phyloP scores from a whole-genome alignment of 1,140 invertebrate genomes.

The Drosophila ambigua region DNA sequence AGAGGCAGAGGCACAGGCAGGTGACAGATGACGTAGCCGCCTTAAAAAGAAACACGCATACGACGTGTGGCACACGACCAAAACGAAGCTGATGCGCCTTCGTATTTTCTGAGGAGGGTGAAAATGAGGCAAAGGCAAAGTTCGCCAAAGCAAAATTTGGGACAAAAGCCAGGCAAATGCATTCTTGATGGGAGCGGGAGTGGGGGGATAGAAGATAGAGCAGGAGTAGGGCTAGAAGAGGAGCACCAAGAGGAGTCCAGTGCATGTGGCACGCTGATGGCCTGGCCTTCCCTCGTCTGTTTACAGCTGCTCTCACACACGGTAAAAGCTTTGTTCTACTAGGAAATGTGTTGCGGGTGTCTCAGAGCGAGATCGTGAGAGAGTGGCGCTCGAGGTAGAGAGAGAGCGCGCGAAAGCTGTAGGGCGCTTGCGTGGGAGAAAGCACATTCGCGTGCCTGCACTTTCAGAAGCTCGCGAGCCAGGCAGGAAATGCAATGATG shows the following conservation, averaged over 20 bases:
- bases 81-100: constrained; percentile 42
- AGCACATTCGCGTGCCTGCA: constrained; percentile 40
- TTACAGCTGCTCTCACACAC: constrained; percentile 66
- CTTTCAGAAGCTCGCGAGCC: constrained; percentile 37
- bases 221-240: constrained; percentile 5
- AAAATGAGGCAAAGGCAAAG: constrained; percentile 62
- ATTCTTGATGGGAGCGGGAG: constrained; percentile 28
- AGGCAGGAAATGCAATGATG: constrained; percentile 62
- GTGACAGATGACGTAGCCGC: constrained; percentile 77
- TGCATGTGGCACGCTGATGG: constrained; percentile 35
- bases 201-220: constrained; percentile 11
- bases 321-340: constrained; percentile 64
- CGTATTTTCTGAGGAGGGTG: constrained; percentile 15
- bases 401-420: constrained; percentile 6
- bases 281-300: constrained; percentile 49
- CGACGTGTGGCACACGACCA: constrained; percentile 76
- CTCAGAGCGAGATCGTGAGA: constrained; percentile 16
- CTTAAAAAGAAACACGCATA: constrained; percentile 76
- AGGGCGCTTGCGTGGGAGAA: constrained; percentile 68
- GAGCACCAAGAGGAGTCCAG: constrained; percentile 12
- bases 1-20: constrained; percentile 41
- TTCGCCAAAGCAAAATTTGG: constrained; percentile 53
- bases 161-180: constrained; percentile 56
- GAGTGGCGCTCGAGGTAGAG: not conserved
- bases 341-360: constrained; percentile 75